phyloP scores from a whole-genome alignment of 2,888 invertebrate genomes.

The Odontocerum albicorne region DNA sequence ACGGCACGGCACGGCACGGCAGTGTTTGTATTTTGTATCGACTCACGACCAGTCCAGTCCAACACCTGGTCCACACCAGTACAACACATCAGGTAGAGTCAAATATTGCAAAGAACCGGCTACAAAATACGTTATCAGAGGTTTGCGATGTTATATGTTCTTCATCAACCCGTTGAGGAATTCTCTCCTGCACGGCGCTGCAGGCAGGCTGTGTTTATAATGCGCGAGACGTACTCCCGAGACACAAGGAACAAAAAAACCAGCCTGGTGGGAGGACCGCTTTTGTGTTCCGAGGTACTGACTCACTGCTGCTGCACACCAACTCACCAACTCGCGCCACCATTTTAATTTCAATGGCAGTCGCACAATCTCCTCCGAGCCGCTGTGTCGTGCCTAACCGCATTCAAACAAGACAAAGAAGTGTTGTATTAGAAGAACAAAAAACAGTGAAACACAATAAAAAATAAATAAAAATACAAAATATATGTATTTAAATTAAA shows the following conservation, averaged over 20 bases:
- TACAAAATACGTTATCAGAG: too few species aligned
- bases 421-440: too few species aligned
- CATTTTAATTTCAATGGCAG: conserved; percentile 25
- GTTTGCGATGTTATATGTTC: too few species aligned
- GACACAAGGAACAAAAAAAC: conserved; percentile 28
- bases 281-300: conserved; percentile 19
- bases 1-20: not conserved
- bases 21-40: not conserved
- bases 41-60: not conserved
- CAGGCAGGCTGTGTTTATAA: conserved; percentile 12
- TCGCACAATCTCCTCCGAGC: conserved; percentile 21
- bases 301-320: conserved; percentile 1
- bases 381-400: conserved; percentile 14
- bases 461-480: too few species aligned
- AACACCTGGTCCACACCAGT: not conserved
- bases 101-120: too few species aligned
- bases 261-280: conserved; percentile 27
- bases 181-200: not conserved
- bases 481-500: too few species aligned
- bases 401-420: not conserved
- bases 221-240: conserved; percentile 21
- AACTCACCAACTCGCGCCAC: not conserved
- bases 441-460: too few species aligned
- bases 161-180: too few species aligned
- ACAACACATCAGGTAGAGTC: too few species aligned